These are phyloP conservation scores for Bactericera cockerelli DNA, from an alignment of 1,140 invertebrate species.

Conservation along the genomic window DNA sequence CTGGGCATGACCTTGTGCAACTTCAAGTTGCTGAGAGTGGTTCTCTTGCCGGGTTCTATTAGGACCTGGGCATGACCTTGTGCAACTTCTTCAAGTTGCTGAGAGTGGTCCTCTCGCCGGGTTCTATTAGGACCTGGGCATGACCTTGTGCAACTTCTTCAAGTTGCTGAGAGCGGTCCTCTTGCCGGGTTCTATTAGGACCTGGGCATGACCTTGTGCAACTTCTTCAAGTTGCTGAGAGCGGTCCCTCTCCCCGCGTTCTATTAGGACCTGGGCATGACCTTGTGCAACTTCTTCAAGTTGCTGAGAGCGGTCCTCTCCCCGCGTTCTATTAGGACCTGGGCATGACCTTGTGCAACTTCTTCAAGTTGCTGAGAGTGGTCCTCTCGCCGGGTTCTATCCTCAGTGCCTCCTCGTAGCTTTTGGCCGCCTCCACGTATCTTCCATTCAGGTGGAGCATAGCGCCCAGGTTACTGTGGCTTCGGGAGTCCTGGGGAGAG, in stretches of 20 bases:
- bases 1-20: no score
- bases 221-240: no score
- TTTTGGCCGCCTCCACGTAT: constrained; percentile 62
- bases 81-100: constrained; percentile 74
- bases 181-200: no score
- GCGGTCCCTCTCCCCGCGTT: no score
- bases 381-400: constrained; percentile 72
- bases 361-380: constrained; percentile 73
- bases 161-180: no score
- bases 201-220: no score
- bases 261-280: no score
- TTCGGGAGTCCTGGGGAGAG: constrained; percentile 56
- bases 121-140: no score
- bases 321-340: background rate
- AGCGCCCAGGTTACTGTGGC: constrained; percentile 84
- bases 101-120: constrained; percentile 68
- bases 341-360: constrained; percentile 35
- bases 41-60: background rate
- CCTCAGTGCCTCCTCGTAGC: constrained; percentile 64
- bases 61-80: background rate
- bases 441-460: constrained; percentile 85
- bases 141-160: no score
- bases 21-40: no score
- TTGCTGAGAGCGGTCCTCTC: no score
- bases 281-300: no score